Evolutionary conservation across 1,140 invertebrate genomes (phyloP).

Genomic region (Pogonomyrmex barbatus): DNA sequence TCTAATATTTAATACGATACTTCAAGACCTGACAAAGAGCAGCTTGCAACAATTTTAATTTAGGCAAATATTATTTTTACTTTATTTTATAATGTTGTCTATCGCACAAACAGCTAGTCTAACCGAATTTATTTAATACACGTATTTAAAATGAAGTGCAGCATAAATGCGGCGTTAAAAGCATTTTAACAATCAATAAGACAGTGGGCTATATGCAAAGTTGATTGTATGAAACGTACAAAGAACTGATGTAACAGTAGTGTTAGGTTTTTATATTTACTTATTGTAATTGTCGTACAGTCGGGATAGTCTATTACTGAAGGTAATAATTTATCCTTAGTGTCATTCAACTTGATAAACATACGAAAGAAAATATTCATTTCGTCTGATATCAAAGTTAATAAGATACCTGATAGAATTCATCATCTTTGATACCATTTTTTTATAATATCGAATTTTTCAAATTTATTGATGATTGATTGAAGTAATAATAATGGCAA

Average conservation of each 20-base stretch:
- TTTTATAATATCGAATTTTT: slow-evolving; percentile 57
- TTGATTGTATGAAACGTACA: slow-evolving; percentile 54
- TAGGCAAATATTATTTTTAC: slow-evolving; percentile 29
- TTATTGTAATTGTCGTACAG: slow-evolving; percentile 10
- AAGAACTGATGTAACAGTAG: slow-evolving; percentile 56
- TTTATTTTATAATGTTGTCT: slow-evolving; percentile 34
- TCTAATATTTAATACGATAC: slow-evolving; percentile 28
- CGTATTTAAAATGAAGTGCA: slow-evolving; percentile 48
- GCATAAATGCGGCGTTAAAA: slow-evolving; percentile 50
- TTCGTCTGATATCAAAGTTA: not conserved
- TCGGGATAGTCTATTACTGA: slow-evolving; percentile 38
- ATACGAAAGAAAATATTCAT: slow-evolving; percentile 41
- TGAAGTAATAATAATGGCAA: slow-evolving; percentile 12
- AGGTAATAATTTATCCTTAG: not conserved
- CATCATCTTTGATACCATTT: slow-evolving; percentile 57
- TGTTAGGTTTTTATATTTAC: slow-evolving; percentile 64
- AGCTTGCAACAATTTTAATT: slow-evolving; percentile 25
- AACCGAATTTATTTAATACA: slow-evolving; percentile 64
- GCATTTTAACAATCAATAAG: slow-evolving; percentile 33
- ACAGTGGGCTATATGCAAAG: slow-evolving; percentile 22
- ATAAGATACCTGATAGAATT: slow-evolving; percentile 24
- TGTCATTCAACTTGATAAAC: slow-evolving; percentile 19
- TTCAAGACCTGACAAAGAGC: slow-evolving; percentile 10
- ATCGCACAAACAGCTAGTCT: slow-evolving; percentile 65
- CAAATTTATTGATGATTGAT: slow-evolving; percentile 22